Evolutionary conservation across 2,797 vertebrate species (phyloP), one percentile per base, ranked within the genome.

Genomic region (Takifugu ocellatus): DNA sequence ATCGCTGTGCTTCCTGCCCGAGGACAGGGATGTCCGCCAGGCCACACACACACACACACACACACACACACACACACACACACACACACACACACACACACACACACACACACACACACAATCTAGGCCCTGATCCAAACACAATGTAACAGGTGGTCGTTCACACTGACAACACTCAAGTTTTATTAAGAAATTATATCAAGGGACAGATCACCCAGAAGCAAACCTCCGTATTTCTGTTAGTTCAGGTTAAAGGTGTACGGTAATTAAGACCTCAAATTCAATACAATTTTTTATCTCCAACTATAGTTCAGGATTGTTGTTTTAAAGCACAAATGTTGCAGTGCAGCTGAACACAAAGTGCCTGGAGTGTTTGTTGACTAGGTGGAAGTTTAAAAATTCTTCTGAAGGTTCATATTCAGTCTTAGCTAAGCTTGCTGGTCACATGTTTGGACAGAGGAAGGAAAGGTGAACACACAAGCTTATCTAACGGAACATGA

Each of bases 1-100:
- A 53, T 63, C 39, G 44, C 61, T 73, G 59, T 36, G 77, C 71
- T 83, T 86, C 84, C 62, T 56, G 6, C 68, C 64, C 3, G 51
- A 63, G 51, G 63, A 55, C 50, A 27, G 52, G 59, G 58, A 62
- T 72, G 73, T 74, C 58, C 63, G 68, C 72, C 70, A 77, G 61
- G 56, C 68, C 62, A 21, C 21, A 21, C 21, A 21, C 21, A 21
- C 21, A 21, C 17, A 17, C 74, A 51, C 56, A 56, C 21, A 10
- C 42, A 11, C 54, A 56, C 54, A 33, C 58, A n/a, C 49, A 54
- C 49, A 64, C 65, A 67, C 24, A 26, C 25, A 54, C 25, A 11
- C 43, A 14, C 54, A 55, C n/a, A n/a, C n/a, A n/a, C n/a, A n/a
- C 54, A 33, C 63, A 52, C 75, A 51, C 56, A 56, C 53, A 59